Evolutionary conservation across 2,888 invertebrate genomes (phyloP), one percentile per base, ranked within the genome.

Genomic region (Willowsia nigromaculata): DNA sequence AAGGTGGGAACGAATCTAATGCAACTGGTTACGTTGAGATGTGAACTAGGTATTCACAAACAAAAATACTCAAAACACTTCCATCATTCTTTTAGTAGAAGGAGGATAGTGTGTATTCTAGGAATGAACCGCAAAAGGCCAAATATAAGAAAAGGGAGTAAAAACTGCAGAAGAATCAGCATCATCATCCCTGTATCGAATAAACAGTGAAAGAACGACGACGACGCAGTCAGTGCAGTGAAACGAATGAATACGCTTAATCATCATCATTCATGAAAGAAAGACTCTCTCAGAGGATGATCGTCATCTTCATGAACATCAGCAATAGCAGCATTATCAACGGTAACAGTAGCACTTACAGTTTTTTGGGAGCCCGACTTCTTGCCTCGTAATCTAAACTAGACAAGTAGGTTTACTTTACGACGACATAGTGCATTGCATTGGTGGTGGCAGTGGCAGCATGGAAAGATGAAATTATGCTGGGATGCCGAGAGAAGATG

Each of bases 161-260:
- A 74, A 76, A 85, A 76, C 47, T 68, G 53, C 25, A 74, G 40
- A 59, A 59, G 22, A 78, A 15, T 22, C 11, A 40, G 53, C 74
- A 74, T 76, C 47, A 25, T 47, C 43, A 43, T 43, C 1, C 11
- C 25, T 50, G 3, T 50, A 33, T 33, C 53, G 76, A n/a, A 76
- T 53, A 18, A 76, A 76, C 30, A 43, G 53, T 9, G 1, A 47
- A 76, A 53, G 18, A 50, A 53, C 50, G 56, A 78, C 27, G 18
- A 53, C 50, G 56, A 78, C 27, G 18, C 30, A 84, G 56, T 74
- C 68, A 50, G 80, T 86, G 80, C 80, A 86, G 80, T 80, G 86
- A 86, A 80, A 86, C 80, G 80, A 80, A 86, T 85, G 85, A 86
- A 86, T 86, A 86, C 68, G 86, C 86, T 80, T 68, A 71, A 84